Conservation (phyloP, 2,888 invertebrate genomes). For the Drosophila limbata region DNA sequence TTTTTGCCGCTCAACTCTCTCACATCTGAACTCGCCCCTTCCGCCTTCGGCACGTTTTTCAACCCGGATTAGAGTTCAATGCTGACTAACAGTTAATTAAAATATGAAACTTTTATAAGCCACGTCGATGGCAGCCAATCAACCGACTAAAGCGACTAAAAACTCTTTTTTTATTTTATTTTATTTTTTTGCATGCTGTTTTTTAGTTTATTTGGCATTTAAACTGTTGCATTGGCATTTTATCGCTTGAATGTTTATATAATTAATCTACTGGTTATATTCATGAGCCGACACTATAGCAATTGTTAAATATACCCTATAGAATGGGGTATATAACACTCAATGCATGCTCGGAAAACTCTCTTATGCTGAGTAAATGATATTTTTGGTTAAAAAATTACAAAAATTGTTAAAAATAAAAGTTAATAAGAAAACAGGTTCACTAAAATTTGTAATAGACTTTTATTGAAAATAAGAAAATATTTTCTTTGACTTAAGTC, state of each 20-base stretch:
- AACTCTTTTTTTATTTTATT: slow-evolving; percentile 23
- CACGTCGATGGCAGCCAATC: slow-evolving; percentile 10
- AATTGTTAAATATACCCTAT: background rate
- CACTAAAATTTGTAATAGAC: too few species aligned
- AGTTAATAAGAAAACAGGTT: too few species aligned
- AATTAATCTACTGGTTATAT: slow-evolving; percentile 67
- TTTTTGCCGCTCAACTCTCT: slow-evolving; percentile 55
- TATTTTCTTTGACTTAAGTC: background rate
- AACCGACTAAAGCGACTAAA: slow-evolving; percentile 25
- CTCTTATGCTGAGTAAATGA: background rate
- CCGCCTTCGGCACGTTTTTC: slow-evolving; percentile 7
- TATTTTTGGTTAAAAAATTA: too few species aligned
- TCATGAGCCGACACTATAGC: slow-evolving; percentile 38
- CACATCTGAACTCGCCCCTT: background rate
- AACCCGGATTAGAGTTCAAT: slow-evolving; percentile 72
- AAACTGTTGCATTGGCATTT: slow-evolving; percentile 62
- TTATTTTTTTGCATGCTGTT: background rate
- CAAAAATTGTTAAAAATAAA: background rate
- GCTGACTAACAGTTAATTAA: slow-evolving; percentile 67
- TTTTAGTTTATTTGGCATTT: slow-evolving; percentile 48
- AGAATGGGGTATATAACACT: background rate
- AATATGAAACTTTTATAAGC: slow-evolving; percentile 74
- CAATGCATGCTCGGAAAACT: background rate
- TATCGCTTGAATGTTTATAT: slow-evolving; percentile 48
- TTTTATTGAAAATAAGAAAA: too few species aligned